These are phyloP conservation scores for Coryphaenoides rupestris DNA, from an alignment of 2,113 vertebrate genomes.

Conservation along the genomic window DNA sequence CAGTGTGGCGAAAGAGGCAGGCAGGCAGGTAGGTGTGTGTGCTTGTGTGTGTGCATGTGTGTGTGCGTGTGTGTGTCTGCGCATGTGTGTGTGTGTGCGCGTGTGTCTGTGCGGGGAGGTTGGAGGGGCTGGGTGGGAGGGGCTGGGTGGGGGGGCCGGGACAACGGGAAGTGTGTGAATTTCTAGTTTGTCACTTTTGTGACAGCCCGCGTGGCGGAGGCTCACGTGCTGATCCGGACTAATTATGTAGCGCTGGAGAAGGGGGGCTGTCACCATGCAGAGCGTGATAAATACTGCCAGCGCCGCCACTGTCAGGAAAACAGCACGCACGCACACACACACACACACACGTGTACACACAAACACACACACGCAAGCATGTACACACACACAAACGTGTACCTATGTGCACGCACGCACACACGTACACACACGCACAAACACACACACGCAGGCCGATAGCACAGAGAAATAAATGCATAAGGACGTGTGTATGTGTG, in stretches of 20 bases:
- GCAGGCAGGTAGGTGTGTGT: conserved; percentile 67
- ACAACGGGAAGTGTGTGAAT: conserved; percentile 66
- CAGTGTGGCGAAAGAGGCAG: conserved; percentile 65
- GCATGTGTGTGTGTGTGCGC: background rate
- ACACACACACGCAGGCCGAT: conserved; percentile 31
- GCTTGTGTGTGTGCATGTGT: background rate
- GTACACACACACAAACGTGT: conserved; percentile 23
- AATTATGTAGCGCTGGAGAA: conserved; percentile 77
- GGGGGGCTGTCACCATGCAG: conserved; percentile 76
- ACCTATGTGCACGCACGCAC: conserved; percentile 29
- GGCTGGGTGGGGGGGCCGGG: conserved; percentile 19
- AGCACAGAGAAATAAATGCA: conserved; percentile 27
- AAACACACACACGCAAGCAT: background rate
- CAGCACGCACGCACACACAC: conserved; percentile 58
- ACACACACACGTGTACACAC: conserved; percentile 17
- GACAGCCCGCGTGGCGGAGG: conserved; percentile 76
- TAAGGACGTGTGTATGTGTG: background rate
- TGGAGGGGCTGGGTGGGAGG: background rate
- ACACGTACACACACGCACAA: conserved; percentile 31
- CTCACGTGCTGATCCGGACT: conserved; percentile 79
- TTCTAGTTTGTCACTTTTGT: conserved; percentile 78
- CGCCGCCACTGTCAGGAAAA: conserved; percentile 71
- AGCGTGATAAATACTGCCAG: conserved; percentile 78
- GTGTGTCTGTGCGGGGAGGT: background rate
- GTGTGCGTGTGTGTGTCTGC: background rate